Base-by-base conservation (phyloP, 2,888 invertebrate genomes). In the Dicyrtoma fusca region DNA sequence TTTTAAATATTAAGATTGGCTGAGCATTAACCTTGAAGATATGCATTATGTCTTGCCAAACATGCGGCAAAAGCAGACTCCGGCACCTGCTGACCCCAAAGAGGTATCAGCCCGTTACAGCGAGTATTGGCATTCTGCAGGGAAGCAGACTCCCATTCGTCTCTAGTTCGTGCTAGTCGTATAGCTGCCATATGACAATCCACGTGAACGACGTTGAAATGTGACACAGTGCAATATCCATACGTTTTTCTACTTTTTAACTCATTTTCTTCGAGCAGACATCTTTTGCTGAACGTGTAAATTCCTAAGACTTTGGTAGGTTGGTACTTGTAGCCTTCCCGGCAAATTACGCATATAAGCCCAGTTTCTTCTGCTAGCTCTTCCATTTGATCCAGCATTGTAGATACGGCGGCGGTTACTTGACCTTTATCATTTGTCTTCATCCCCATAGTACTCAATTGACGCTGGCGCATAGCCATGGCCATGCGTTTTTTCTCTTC, bases 111-210 rank as follows among this genome's bases (percentile, higher is more conserved):
- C 0, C 97, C 97, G 84, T 99, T 99, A 85, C 98, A 98, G 78
- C 93, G 92, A 0, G 97, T 98, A 82, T 97, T 97, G 1, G 97
- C 97, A 84, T 99, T 99, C 85, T 98, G 98, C 53, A 99, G 86
- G 5, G 96, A 95, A 0, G 98, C 98, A 74, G 95, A 94, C 83
- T 97, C 97, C 98, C 97, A 98, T 84, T 98, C 97, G 82, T 97
- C 97, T 72, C 97, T 88, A 21, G 86, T 88, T 21, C 89, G 84
- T 0, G 89, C 88, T 79, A 88, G 84, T 71, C 87, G 86, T 63
- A 98, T 97, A 26, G 98, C 98, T 0, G 94, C 93, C 88, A 95
- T 94, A 85, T 99, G 98, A 82, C 98, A 99, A 84, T 98, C 98
- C 3, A 97, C 92, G 84, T 99, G 98, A 26, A 98, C 96, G 47